Conservation (phyloP, 2,797 vertebrate genomes). For the Monodelphis domestica region DNA sequence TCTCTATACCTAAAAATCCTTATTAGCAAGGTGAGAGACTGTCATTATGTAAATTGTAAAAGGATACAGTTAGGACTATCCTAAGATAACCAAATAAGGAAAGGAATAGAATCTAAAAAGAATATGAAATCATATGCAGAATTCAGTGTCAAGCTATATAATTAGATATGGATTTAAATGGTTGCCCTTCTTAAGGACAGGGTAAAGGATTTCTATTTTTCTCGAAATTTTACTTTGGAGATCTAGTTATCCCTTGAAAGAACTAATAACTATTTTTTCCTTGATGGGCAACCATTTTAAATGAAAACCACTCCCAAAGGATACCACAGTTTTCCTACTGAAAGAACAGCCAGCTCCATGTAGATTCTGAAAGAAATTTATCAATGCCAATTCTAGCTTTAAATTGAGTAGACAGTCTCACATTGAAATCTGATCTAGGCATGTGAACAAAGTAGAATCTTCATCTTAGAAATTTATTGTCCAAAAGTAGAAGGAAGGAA, state of each 20-base stretch:
- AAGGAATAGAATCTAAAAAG: conserved; percentile 7
- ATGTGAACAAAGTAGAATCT: background rate
- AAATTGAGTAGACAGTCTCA: background rate
- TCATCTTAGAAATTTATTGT: background rate
- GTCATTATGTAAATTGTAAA: conserved; percentile 28
- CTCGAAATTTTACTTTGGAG: conserved; percentile 27
- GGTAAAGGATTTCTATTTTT: background rate
- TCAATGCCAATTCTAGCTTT: background rate
- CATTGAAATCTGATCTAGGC: background rate
- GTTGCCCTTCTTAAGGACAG: background rate
- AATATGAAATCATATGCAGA: conserved; percentile 7
- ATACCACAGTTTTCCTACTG: background rate
- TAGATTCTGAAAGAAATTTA: background rate
- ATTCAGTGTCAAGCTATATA: conserved; percentile 3
- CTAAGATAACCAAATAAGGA: conserved; percentile 7
- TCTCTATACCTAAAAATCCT: background rate
- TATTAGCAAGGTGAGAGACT: conserved; percentile 3
- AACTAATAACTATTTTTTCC: conserved; percentile 4
- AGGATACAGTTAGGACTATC: conserved; percentile 7
- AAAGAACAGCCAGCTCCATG: background rate
- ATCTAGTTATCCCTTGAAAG: background rate
- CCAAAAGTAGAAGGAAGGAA: background rate
- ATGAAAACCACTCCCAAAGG: conserved; percentile 35
- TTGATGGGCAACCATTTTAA: background rate
- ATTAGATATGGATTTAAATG: conserved; percentile 40